A percentile compares a stretch with the other conserved stretches of the same genome.
These are phyloP conservation scores for Metridium senile DNA, from an alignment of 92 coral and sea anemone species.

Conservation along the genomic window DNA sequence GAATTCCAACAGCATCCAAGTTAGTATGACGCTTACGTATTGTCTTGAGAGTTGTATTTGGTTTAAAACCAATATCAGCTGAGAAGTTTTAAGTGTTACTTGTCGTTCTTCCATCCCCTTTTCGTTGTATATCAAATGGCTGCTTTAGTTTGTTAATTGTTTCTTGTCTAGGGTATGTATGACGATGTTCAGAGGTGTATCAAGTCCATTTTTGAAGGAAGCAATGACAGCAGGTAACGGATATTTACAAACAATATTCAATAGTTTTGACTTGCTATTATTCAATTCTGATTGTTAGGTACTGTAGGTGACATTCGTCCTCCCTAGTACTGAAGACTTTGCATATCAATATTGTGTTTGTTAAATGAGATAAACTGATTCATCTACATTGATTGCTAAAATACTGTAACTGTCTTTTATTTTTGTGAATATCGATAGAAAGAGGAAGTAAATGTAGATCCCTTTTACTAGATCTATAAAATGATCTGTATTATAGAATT, in stretches of 20 bases:
- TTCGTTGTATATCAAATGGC: neutral
- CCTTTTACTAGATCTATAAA: too few species aligned
- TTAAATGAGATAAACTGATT: neutral
- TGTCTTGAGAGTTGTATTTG: neutral
- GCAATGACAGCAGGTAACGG: conserved; percentile 40
- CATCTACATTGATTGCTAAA: too few species aligned
- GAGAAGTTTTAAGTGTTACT: neutral
- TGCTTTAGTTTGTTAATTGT: neutral
- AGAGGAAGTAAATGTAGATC: too few species aligned
- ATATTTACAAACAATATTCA: neutral
- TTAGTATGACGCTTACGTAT: neutral
- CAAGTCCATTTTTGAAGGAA: conserved; percentile 57
- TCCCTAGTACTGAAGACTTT: neutral
- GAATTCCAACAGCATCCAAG: conserved; percentile 12
- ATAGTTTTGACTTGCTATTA: neutral
- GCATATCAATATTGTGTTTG: neutral
- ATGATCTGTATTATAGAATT: too few species aligned
- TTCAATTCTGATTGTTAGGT: neutral
- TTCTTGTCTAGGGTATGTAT: conserved; percentile 48
- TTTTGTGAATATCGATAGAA: too few species aligned
- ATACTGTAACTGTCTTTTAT: too few species aligned
- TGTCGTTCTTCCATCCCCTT: neutral
- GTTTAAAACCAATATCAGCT: neutral
- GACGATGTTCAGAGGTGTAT: conserved; percentile 66
- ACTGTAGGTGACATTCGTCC: neutral